Evolutionary conservation across 2,888 invertebrate species (phyloP).

Genomic region (Shargacucullia verbasci): DNA sequence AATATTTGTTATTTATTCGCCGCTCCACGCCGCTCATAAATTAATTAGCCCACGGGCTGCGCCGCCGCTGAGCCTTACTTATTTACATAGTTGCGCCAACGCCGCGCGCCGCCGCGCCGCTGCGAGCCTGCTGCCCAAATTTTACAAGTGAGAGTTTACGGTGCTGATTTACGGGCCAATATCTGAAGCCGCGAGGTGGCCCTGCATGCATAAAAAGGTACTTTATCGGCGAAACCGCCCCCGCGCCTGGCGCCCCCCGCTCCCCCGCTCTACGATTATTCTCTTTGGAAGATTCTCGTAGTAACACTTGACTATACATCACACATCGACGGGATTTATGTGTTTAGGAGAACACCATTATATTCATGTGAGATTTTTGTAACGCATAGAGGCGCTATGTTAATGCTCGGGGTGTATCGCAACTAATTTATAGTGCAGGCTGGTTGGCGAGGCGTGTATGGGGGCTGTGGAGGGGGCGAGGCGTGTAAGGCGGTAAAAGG

Average conservation of each 20-base stretch:
- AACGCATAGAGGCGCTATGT: neutral
- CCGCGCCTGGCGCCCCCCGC: conserved; percentile 6
- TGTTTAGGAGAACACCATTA: neutral
- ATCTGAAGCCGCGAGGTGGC: conserved; percentile 53
- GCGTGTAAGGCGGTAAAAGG: neutral
- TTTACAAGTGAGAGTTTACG: conserved; percentile 57
- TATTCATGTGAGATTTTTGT: neutral
- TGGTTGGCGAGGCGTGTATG: neutral
- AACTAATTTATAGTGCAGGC: neutral
- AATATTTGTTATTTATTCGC: conserved; percentile 54
- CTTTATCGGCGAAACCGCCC: conserved; percentile 54
- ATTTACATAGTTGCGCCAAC: conserved; percentile 11
- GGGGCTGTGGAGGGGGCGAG: neutral
- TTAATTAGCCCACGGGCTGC: conserved; percentile 51
- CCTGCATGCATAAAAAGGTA: conserved; percentile 64
- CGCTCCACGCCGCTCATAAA: conserved; percentile 50
- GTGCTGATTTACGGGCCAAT: conserved; percentile 65
- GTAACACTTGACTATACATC: conserved; percentile 7
- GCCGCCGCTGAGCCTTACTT: conserved; percentile 17
- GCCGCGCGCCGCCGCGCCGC: neutral
- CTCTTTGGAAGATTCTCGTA: neutral
- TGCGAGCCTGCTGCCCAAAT: conserved; percentile 27
- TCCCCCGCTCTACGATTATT: conserved; percentile 8
- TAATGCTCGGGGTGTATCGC: neutral
- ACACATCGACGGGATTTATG: conserved; percentile 7